These are phyloP conservation scores for Tarsius wallacei DNA, from an alignment of 2,797 vertebrate species.

Conservation along the genomic window DNA sequence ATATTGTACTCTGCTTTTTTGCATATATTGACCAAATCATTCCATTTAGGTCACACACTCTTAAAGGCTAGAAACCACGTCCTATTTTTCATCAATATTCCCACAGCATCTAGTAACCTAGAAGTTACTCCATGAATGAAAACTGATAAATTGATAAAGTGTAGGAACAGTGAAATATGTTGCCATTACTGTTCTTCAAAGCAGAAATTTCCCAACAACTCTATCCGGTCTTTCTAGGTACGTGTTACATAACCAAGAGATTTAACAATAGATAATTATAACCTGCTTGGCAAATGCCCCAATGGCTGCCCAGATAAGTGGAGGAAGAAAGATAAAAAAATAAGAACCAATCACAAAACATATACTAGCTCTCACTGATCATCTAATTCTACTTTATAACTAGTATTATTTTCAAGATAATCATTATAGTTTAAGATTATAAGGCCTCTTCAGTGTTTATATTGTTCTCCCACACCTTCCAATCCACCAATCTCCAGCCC, in stretches of 20 bases:
- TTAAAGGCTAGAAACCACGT: background rate
- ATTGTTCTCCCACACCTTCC: conserved; percentile 25
- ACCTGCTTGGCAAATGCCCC: conserved; percentile 70
- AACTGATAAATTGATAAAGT: background rate
- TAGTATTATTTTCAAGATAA: conserved; percentile 66
- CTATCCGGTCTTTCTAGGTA: background rate
- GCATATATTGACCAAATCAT: background rate
- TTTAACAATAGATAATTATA: conserved; percentile 78
- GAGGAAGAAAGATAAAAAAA: conserved; percentile 70
- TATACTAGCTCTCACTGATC: conserved; percentile 58
- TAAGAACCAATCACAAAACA: conserved; percentile 71
- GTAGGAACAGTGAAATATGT: conserved; percentile 7
- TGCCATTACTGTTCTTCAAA: conserved; percentile 40
- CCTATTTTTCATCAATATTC: background rate
- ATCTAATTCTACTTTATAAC: conserved; percentile 58
- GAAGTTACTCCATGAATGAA: conserved; percentile 38
- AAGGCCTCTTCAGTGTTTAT: conserved; percentile 12
- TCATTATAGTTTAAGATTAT: conserved; percentile 54
- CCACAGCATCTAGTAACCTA: background rate
- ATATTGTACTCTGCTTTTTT: background rate
- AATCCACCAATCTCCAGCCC: background rate
- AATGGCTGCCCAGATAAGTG: conserved; percentile 67
- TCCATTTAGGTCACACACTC: background rate
- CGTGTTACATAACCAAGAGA: conserved; percentile 72
- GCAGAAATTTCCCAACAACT: conserved; percentile 54